Conservation (phyloP, 2,113 vertebrate species). For the Solea senegalensis region DNA sequence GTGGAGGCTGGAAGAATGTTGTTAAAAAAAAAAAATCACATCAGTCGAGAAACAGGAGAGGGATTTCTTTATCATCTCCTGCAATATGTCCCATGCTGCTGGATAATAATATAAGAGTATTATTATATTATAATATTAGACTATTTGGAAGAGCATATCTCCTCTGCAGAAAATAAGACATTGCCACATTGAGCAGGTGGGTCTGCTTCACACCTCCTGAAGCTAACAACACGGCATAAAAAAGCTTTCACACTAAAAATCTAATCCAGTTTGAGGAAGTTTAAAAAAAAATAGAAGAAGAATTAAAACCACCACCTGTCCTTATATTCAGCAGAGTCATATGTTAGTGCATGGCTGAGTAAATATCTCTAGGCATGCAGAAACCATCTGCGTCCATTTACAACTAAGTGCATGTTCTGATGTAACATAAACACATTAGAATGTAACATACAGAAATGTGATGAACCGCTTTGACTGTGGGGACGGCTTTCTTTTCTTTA, state of each 20-base stretch:
- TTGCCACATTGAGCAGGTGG: constrained; percentile 33
- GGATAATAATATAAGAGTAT: not conserved
- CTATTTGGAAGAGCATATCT: constrained; percentile 39
- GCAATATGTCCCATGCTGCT: constrained; percentile 4
- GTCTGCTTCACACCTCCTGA: constrained; percentile 51
- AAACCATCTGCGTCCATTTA: constrained; percentile 62
- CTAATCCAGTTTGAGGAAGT: constrained; percentile 25
- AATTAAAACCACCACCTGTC: constrained; percentile 49
- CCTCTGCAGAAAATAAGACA: constrained; percentile 30
- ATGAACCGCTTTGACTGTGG: constrained; percentile 39
- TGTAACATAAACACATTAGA: constrained; percentile 43
- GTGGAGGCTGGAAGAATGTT: constrained; percentile 85
- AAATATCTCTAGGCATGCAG: constrained; percentile 54
- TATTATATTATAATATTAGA: not conserved
- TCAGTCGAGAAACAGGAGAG: constrained; percentile 44
- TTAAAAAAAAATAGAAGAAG: not conserved
- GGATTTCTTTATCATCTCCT: constrained; percentile 24
- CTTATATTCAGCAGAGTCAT: constrained; percentile 40
- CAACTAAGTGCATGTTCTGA: constrained; percentile 40
- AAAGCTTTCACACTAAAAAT: constrained; percentile 33
- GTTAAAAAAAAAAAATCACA: constrained; percentile 35
- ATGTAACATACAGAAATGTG: constrained; percentile 29
- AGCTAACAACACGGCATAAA: constrained; percentile 51
- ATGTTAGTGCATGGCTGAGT: constrained; percentile 43
- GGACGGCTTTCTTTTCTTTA: constrained; percentile 1